These are phyloP conservation scores for Phortica variegata DNA, from an alignment of 1,140 invertebrate species.

Conservation along the genomic window DNA sequence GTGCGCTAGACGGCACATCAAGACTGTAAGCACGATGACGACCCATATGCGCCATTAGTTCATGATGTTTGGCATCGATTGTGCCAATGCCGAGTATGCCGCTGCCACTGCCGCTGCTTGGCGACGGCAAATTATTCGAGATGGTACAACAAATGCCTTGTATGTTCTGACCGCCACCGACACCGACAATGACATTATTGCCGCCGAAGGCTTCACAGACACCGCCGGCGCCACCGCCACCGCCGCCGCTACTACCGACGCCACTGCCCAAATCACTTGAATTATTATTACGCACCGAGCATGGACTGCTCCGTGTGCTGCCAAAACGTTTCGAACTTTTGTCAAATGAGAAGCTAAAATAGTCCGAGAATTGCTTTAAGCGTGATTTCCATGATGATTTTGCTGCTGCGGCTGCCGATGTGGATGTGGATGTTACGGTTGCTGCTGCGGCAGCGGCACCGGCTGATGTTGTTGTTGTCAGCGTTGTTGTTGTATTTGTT, in stretches of 20 bases:
- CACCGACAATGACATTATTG: neutral
- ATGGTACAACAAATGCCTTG: conserved; percentile 40
- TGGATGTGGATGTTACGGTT: conserved; percentile 3
- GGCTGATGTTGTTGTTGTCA: too few relatives aligned
- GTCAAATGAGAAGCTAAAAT: conserved; percentile 53
- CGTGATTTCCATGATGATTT: conserved; percentile 42
- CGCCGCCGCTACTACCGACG: conserved; percentile 11
- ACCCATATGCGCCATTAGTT: conserved; percentile 8
- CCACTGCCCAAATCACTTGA: too few relatives aligned
- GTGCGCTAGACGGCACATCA: conserved; percentile 40
- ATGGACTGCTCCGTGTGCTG: conserved; percentile 47
- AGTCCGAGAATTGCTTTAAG: conserved; percentile 51
- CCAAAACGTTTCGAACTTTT: conserved; percentile 51
- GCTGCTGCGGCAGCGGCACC: conserved; percentile 13
- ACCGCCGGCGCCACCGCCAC: neutral
- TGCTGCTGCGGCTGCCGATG: conserved; percentile 13
- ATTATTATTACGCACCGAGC: conserved; percentile 18
- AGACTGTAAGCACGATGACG: conserved; percentile 50
- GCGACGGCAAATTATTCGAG: conserved; percentile 32
- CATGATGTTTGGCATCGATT: conserved; percentile 16
- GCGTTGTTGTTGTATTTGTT: too few relatives aligned
- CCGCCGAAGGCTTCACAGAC: neutral
- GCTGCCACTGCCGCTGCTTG: conserved; percentile 4
- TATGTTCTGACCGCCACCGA: neutral
- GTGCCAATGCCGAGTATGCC: neutral